A percentile compares a stretch with the other conserved stretches of the same genome.
Evolutionary conservation across 2,888 invertebrate genomes (phyloP).

Genomic region (Drosophila hamatofila): DNA sequence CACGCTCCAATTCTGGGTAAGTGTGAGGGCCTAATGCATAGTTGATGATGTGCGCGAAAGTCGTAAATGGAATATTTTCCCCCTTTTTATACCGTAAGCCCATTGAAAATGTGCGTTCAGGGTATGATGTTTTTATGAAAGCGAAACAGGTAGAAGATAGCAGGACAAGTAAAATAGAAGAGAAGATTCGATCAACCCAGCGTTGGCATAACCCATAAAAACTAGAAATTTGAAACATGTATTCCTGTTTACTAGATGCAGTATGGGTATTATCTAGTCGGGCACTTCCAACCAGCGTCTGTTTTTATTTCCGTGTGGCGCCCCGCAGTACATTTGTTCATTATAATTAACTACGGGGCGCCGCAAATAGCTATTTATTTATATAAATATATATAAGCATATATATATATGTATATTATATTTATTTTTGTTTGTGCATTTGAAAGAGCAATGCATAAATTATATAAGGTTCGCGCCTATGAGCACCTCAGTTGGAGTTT

Average conservation of each 20-base stretch:
- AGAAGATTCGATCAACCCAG: too few species aligned
- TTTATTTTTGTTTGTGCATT: conserved; percentile 5
- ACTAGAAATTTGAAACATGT: too few species aligned
- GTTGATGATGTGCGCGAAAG: conserved; percentile 59
- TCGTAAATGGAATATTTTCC: conserved; percentile 51
- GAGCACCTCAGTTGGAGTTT: conserved; percentile 25
- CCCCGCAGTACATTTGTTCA: conserved; percentile 34
- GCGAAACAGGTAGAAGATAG: neutral
- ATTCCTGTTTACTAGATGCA: neutral
- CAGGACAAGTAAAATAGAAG: neutral
- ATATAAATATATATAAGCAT: neutral
- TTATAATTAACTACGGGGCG: conserved; percentile 55
- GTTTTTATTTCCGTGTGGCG: conserved; percentile 3
- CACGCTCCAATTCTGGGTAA: conserved; percentile 93
- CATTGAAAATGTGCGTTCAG: neutral
- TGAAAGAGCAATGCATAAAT: conserved; percentile 64
- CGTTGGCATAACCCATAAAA: too few species aligned
- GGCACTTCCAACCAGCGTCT: neutral
- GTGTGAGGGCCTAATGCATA: conserved; percentile 78
- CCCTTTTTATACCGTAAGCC: conserved; percentile 1
- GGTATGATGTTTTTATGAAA: neutral
- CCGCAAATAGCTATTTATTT: neutral
- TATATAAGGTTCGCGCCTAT: conserved; percentile 27
- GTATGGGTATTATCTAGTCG: neutral
- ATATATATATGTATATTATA: neutral